Percentiles rank a stretch among this genome's conserved stretches.
Evolutionary conservation across 2,888 invertebrate species (phyloP).

Genomic region (Perithous albicinctus): DNA sequence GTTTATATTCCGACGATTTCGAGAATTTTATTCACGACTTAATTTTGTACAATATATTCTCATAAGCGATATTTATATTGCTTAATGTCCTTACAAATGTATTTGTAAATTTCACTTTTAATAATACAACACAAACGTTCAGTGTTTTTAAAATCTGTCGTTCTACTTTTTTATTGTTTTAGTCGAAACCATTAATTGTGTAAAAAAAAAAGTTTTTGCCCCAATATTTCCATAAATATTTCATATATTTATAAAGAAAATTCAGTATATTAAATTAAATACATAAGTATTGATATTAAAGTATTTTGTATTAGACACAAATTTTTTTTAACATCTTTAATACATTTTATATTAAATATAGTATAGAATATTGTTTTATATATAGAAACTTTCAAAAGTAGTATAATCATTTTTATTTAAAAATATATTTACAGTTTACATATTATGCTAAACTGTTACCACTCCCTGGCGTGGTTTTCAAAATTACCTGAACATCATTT

Average conservation of each 20-base stretch:
- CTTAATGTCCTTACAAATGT: neutral
- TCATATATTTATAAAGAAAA: too few relatives aligned
- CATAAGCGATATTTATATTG: neutral
- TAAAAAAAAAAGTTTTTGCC: too few relatives aligned
- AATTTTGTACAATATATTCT: neutral
- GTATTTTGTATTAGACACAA: too few relatives aligned
- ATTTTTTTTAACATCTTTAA: neutral
- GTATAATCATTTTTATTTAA: too few relatives aligned
- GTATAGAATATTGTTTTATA: neutral
- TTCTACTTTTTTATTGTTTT: neutral
- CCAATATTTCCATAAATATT: too few relatives aligned
- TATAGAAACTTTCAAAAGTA: neutral
- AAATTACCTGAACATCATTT: neutral
- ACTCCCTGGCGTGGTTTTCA: neutral
- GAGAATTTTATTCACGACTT: neutral
- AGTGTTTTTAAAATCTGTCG: neutral
- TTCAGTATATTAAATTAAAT: too few relatives aligned
- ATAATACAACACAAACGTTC: too few relatives aligned
- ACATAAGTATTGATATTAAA: too few relatives aligned
- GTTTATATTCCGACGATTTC: conserved; percentile 29
- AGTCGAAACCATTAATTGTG: neutral
- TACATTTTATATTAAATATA: neutral
- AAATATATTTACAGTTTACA: too few relatives aligned
- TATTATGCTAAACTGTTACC: neutral
- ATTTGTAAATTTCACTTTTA: neutral